Evolutionary conservation across 2,797 vertebrate genomes (phyloP), one percentile per base, ranked within the genome.

Genomic region (Acipenser oxyrinchus): DNA sequence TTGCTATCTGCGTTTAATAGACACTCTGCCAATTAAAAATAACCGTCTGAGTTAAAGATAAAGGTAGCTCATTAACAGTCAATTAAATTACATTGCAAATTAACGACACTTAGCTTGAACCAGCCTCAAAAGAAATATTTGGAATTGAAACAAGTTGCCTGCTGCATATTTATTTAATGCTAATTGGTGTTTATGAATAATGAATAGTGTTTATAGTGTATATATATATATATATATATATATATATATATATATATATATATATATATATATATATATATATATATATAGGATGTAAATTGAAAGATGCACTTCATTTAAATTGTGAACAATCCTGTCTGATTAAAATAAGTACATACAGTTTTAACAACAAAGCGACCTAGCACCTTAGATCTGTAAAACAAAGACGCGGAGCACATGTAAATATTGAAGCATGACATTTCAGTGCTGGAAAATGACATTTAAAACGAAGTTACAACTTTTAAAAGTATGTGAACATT

Each of bases 101-200:
- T 77, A 84, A 74, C 73, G 50, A 49, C 57, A 66, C 73, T 79
- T 81, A 85, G 80, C 79, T 75, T 78, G 75, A 73, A 62, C 65
- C 64, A 64, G 13, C 62, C 69, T 71, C 59, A 60, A 37, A 66
- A 51, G 66, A 68, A 70, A 71, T 73, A 69, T 66, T 62, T 64
- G 65, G 72, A 75, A 81, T 58, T 76, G 82, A 81, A 82, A 82
- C 74, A 78, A 85, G 83, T 86, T 83, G 76, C 86, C 82, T 86
- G 81, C 87, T 86, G 81, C 85, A 88, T 89, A 88, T 87, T 88
- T 87, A 90, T 86, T 79, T 87, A 81, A 86, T 88, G 86, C 80
- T 85, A 86, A 84, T 87, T 87, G 82, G 70, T 73, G 48, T 78
- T 79, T 84, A 81, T 72, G 79, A 83, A 82, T 74, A 83, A 87